Evolutionary conservation across 37 sponge, comb jelly and placozoan species (phyloP).

Genomic region (Cliona cf. orientalis): DNA sequence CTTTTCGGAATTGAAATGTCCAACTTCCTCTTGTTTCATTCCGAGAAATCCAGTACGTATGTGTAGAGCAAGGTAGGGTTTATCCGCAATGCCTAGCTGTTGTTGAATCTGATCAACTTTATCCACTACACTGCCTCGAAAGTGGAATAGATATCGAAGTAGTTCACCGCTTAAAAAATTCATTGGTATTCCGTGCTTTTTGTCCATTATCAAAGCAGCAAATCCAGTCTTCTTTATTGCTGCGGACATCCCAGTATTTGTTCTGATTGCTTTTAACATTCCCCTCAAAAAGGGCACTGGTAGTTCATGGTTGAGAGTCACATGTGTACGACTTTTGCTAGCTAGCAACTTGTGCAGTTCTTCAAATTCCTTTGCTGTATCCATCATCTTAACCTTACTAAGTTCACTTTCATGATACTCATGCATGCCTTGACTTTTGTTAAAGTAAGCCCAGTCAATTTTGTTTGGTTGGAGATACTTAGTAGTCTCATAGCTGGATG

Average conservation of each 20-base stretch:
- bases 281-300: not conserved
- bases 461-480: not conserved
- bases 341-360: not conserved
- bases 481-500: not conserved
- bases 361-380: not conserved
- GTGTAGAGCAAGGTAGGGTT: not conserved
- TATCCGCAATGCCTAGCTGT: not conserved
- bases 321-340: not conserved
- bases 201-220: too few relatives aligned
- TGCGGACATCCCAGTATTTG: too few relatives aligned
- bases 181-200: not conserved
- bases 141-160: not conserved
- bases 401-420: too few relatives aligned
- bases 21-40: not conserved
- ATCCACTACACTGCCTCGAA: not conserved
- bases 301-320: not conserved
- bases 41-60: constrained; percentile 1
- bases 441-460: not conserved
- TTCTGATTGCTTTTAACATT: not conserved
- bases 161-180: not conserved
- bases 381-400: too few relatives aligned
- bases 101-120: not conserved
- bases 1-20: not conserved
- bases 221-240: not conserved
- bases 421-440: not conserved